Evolutionary conservation across 2,113 vertebrate species (phyloP), one percentile per base, ranked within the genome.

Genomic region (Bos javanicus): DNA sequence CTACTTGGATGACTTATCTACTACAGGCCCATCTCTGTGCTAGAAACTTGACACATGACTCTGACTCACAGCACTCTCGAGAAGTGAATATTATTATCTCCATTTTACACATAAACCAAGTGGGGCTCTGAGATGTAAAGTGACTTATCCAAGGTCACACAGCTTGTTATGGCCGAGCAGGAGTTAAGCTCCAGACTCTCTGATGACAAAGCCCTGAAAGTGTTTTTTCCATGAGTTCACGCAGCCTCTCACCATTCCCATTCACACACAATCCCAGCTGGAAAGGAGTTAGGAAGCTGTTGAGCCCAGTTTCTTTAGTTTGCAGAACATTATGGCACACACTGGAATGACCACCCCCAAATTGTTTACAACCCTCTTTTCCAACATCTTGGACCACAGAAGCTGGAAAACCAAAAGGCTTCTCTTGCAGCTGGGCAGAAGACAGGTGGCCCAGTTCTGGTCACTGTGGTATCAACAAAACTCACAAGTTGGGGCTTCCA

Each of bases 81-180:
- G 67, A 76, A 86, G 54, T 74, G 46, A 81, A 16, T 54, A 67
- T 46, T 15, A 36, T 28, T 6, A 50, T 39, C 50, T 30, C 33
- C 48, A 25, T 46, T 92, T 95, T 76, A 64, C 16, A 85, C 25
- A n/a, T 62, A 60, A 52, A 85, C 5, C 39, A 71, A 81, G 48
- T 50, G 56, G 19, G 87, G 46, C 43, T 95, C 57, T 13, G 80
- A 12, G 56, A 56, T 13, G 10, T 76, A 54, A 86, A 76, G 62
- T 93, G 19, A 95, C 81, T 96, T 87, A 48, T 56, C 33, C n/a
- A 80, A 97, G 87, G 52, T 87, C n/a, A 90, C 88, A 90, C 23
- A 83, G 71, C 43, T 83, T 21, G 19, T 78, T 67, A 46, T 14
- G 33, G n/a, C 30, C 48, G 15, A 90, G 60, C 71, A 48, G n/a